Evolutionary conservation across 2,113 vertebrate genomes (phyloP).

Genomic region (Ploceus nigricollis): DNA sequence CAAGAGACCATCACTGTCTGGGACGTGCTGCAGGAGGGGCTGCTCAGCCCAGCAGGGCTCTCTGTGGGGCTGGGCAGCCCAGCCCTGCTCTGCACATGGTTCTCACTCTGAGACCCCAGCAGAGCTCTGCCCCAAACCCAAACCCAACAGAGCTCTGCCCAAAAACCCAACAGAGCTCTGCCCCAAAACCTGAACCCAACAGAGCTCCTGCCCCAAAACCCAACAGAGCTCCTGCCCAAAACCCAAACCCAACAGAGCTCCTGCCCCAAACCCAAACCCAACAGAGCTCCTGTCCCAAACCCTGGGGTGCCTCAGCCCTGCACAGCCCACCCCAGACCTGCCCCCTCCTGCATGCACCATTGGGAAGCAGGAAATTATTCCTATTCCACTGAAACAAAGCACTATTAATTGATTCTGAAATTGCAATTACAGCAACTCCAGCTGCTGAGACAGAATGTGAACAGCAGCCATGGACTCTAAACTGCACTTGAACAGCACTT

Average conservation of each 20-base stretch:
- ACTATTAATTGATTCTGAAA: not conserved
- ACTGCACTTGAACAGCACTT: not conserved
- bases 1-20: rapidly evolving
- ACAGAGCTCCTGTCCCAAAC: not conserved
- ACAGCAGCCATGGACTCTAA: not conserved
- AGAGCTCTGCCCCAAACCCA: not conserved
- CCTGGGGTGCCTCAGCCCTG: not conserved
- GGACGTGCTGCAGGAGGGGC: not conserved
- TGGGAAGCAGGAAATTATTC: not conserved
- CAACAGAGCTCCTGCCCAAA: no score
- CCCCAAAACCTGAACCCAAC: no score
- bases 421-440: not conserved
- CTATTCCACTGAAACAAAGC: not conserved
- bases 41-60: not conserved
- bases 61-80: rapidly evolving
- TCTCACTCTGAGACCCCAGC: not conserved
- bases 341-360: not conserved
- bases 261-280: no score
- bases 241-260: no score
- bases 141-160: no score
- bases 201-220: no score
- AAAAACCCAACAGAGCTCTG: no score
- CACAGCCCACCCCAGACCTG: not conserved
- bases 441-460: not conserved
- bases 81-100: not conserved